Conservation (phyloP, 1,140 invertebrate species). For the Charaxes varanes region DNA sequence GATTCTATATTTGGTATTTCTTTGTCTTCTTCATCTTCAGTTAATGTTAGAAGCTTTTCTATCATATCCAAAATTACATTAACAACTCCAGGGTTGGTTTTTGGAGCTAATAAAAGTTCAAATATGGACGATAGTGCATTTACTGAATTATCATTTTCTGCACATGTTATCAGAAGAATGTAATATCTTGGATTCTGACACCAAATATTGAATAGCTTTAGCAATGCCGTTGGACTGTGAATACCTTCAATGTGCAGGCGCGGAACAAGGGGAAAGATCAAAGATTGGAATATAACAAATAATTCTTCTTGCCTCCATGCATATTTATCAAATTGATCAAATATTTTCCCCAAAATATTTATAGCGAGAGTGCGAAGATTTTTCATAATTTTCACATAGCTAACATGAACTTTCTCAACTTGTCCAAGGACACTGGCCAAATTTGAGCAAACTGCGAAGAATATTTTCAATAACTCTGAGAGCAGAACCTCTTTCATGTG, state of each 20-base stretch:
- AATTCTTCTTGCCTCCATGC: conserved; percentile 81
- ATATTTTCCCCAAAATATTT: conserved; percentile 81
- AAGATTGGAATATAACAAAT: conserved; percentile 83
- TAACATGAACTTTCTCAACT: conserved; percentile 74
- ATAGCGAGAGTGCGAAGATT: conserved; percentile 78
- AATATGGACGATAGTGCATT: conserved; percentile 81
- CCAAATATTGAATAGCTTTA: conserved; percentile 88
- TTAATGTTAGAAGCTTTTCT: conserved; percentile 83
- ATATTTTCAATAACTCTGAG: conserved; percentile 81
- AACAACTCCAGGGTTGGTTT: conserved; percentile 79
- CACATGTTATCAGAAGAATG: conserved; percentile 79
- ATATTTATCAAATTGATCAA: conserved; percentile 86
- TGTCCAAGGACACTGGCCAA: conserved; percentile 76
- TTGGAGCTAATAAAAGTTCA: conserved; percentile 79
- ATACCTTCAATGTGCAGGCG: conserved; percentile 87
- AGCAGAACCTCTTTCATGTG: conserved; percentile 80
- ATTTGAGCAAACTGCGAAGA: conserved; percentile 81
- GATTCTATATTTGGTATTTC: conserved; percentile 53
- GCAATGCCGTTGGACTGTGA: conserved; percentile 86
- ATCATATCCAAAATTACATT: conserved; percentile 85
- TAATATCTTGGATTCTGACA: conserved; percentile 85
- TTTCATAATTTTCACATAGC: conserved; percentile 80
- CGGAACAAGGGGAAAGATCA: conserved; percentile 88
- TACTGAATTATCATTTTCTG: conserved; percentile 55
- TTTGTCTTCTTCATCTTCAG: conserved; percentile 72